Conservation (phyloP, 2,888 invertebrate species). For the Machimus atricapillus region DNA sequence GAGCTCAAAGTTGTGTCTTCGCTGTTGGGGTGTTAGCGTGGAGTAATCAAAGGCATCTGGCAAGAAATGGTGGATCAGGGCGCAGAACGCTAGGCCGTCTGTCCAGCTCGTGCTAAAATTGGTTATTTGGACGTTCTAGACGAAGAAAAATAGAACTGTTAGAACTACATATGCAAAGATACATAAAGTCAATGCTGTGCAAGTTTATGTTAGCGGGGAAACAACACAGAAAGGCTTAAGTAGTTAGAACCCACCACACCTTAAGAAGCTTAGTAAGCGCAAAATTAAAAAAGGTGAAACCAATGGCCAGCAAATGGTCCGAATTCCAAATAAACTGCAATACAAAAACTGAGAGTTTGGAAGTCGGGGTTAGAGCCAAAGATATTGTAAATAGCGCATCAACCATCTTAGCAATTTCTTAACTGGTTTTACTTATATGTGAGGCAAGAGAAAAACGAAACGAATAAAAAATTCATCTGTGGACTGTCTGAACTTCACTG, state of each 20-base stretch:
- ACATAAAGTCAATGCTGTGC: background rate
- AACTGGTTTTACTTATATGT: background rate
- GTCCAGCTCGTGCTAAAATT: slow-evolving; percentile 99
- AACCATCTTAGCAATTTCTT: background rate
- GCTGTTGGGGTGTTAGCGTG: slow-evolving; percentile 84
- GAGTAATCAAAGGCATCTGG: slow-evolving; percentile 97
- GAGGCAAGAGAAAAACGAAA: slow-evolving; percentile 3
- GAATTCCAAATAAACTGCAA: background rate
- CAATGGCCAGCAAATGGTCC: slow-evolving; percentile 17
- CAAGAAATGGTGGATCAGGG: slow-evolving; percentile 96
- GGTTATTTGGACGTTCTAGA: slow-evolving; percentile 93
- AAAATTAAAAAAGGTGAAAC: slow-evolving; percentile 10
- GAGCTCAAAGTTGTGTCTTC: slow-evolving; percentile 94
- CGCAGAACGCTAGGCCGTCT: slow-evolving; percentile 99
- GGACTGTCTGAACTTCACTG: slow-evolving; percentile 4
- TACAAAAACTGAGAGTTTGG: background rate
- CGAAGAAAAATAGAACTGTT: slow-evolving; percentile 49
- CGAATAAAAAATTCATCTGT: background rate
- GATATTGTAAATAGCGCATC: slow-evolving; percentile 6
- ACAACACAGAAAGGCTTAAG: slow-evolving; percentile 6
- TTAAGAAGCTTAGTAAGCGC: slow-evolving; percentile 20
- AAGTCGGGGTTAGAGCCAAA: slow-evolving; percentile 3
- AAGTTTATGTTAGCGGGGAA: background rate
- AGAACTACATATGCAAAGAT: background rate
- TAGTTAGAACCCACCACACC: background rate